Evolutionary conservation across 2,888 invertebrate genomes (phyloP).

Genomic region (Caradrina kadenii): DNA sequence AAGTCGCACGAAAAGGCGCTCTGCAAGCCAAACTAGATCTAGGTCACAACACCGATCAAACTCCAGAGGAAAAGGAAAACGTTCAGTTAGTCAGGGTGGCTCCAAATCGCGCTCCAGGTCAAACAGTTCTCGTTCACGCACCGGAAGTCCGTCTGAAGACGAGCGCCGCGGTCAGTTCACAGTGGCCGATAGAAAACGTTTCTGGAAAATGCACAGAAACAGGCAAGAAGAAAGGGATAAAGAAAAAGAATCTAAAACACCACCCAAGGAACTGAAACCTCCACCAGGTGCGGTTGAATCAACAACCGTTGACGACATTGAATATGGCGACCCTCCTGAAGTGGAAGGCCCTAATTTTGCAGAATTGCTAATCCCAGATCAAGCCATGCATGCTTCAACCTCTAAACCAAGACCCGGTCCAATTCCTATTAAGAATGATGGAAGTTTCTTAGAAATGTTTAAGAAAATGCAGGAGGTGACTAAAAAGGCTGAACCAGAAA

Average conservation of each 20-base stretch:
- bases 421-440: slow-evolving; percentile 96
- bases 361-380: slow-evolving; percentile 78
- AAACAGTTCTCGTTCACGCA: slow-evolving; percentile 72
- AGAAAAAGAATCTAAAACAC: slow-evolving; percentile 73
- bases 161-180: slow-evolving; percentile 87
- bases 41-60: slow-evolving; percentile 71
- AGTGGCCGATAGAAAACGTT: slow-evolving; percentile 85
- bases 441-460: slow-evolving; percentile 97
- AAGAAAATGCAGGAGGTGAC: slow-evolving; percentile 95
- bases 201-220: slow-evolving; percentile 84
- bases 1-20: slow-evolving; percentile 74
- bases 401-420: slow-evolving; percentile 89
- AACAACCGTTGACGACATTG: slow-evolving; percentile 78
- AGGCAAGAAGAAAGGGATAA: slow-evolving; percentile 76
- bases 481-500: slow-evolving; percentile 84
- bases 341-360: slow-evolving; percentile 87
- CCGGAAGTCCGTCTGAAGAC: slow-evolving; percentile 80
- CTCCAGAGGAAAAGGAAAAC: slow-evolving; percentile 71
- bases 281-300: slow-evolving; percentile 84
- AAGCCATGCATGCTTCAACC: slow-evolving; percentile 74
- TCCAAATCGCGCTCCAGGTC: slow-evolving; percentile 75
- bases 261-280: slow-evolving; percentile 82
- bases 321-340: slow-evolving; percentile 86
- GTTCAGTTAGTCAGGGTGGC: slow-evolving; percentile 62
- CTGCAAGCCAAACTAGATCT: slow-evolving; percentile 69